Percentiles rank a stretch among this genome's conserved stretches.
These are phyloP conservation scores for Aleiodes testaceus DNA, from an alignment of 2,888 invertebrate species.

Conservation along the genomic window DNA sequence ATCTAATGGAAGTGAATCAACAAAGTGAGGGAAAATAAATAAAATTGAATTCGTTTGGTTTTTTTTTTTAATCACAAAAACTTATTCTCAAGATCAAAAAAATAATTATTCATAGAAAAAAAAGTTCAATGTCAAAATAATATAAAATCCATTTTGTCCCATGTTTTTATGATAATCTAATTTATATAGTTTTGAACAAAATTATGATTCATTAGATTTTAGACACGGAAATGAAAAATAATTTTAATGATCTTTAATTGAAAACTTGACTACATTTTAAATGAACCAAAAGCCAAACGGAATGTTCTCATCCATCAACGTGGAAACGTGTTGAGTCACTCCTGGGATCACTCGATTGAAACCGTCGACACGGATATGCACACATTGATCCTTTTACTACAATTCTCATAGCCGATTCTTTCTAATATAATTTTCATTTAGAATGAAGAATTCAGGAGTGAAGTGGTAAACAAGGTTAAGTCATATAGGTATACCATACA, in stretches of 20 bases:
- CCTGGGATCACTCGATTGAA: conserved; percentile 62
- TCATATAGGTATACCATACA: too few species aligned
- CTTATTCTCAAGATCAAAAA: background rate
- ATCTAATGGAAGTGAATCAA: background rate
- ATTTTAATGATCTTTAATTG: background rate
- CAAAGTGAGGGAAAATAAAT: background rate
- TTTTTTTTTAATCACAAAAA: too few species aligned
- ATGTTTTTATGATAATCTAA: too few species aligned
- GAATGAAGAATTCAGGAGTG: too few species aligned
- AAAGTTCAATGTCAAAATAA: conserved; percentile 10
- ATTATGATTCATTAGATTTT: too few species aligned
- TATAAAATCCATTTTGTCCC: too few species aligned
- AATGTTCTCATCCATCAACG: conserved; percentile 32
- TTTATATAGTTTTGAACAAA: too few species aligned
- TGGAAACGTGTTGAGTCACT: conserved; percentile 67
- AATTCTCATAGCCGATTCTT: background rate
- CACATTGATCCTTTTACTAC: conserved; percentile 8
- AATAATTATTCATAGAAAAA: background rate
- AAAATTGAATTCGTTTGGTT: too few species aligned
- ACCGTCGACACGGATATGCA: conserved; percentile 11
- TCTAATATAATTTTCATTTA: background rate
- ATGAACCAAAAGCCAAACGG: background rate
- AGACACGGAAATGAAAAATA: too few species aligned
- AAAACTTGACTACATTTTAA: background rate
- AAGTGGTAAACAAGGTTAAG: too few species aligned